Evolutionary conservation across 2,113 vertebrate species (phyloP).

Genomic region (Trachemys scripta): DNA sequence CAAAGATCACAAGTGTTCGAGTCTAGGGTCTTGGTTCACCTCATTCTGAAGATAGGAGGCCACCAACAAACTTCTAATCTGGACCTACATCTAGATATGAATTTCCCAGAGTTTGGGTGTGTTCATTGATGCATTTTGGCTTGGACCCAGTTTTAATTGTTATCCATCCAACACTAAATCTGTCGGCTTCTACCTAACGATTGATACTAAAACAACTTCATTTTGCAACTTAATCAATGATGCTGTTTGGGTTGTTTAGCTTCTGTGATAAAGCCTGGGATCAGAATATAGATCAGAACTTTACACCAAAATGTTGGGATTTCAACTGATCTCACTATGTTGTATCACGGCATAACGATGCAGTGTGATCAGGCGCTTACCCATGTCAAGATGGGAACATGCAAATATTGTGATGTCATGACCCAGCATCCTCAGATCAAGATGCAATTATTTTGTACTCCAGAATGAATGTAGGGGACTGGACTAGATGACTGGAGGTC

Average conservation of each 20-base stretch:
- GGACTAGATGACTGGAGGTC: too few relatives aligned
- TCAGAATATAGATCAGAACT: neutral
- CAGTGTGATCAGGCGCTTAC: neutral
- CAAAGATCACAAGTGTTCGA: neutral
- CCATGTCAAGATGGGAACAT: neutral
- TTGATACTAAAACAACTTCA: neutral
- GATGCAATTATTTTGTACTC: neutral
- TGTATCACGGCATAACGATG: neutral
- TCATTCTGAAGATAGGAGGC: fast-evolving
- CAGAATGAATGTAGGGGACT: neutral
- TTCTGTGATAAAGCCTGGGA: neutral
- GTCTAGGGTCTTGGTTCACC: neutral
- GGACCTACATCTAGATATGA: fast-evolving
- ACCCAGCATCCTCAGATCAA: neutral
- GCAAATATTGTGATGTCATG: neutral
- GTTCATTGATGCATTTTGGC: neutral
- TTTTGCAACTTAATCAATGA: neutral
- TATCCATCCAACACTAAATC: neutral
- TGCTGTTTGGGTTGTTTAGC: neutral
- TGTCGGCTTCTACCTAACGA: neutral
- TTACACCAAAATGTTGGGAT: fast-evolving
- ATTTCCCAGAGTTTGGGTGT: neutral
- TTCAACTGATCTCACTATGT: neutral
- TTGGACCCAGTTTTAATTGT: neutral
- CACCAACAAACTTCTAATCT: neutral